Base-by-base conservation (phyloP, 2,888 invertebrate genomes). In the Standfussiana lucernea region DNA sequence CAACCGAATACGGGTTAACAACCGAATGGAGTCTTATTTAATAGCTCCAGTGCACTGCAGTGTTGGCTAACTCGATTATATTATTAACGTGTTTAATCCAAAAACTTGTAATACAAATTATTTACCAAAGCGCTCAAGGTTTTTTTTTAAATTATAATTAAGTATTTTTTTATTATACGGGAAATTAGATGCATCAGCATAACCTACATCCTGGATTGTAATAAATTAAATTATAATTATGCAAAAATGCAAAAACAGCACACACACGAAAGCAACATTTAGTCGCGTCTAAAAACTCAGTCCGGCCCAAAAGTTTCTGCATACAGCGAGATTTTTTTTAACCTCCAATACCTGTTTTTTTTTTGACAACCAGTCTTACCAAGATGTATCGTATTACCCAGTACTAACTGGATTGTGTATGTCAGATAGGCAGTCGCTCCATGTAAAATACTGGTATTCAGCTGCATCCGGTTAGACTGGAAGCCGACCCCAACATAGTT, bases 221-320 rank as follows among this genome's bases (percentile, higher is more conserved):
- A 1, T 8, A n/a, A n/a, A 62, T 7, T 75, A 47, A 8, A 0
- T 10, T n/a, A 56, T 59, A 37, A 40, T 11, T 1, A 18, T 24
- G 28, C 5, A 42, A 0, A 11, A 11, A 13, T 8, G n/a, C 21
- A 42, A 62, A 37, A 77, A 59, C 73, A 72, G 53, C 65, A 83
- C 72, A 77, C 67, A 81, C 82, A 64, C 13, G 1, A 32, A 83
- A 69, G 65, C 78, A 65, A 28, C n/a, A 72, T 72, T 53, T 62
- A 24, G 13, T 28, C n/a, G 1, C 35, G 0, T 45, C n/a, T n/a
- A 21, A 37, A 10, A 47, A 79, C 5, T 61, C 8, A 68, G 21
- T 11, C 11, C 1, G 50, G 50, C 66, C 50, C 83, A 84, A 84
- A 80, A 84, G 72, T 80, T 84, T 84, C 71, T 79, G 66, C 35